Conservation (phyloP, 2,797 vertebrate species). For the Ctenopoma kingsleyae region DNA sequence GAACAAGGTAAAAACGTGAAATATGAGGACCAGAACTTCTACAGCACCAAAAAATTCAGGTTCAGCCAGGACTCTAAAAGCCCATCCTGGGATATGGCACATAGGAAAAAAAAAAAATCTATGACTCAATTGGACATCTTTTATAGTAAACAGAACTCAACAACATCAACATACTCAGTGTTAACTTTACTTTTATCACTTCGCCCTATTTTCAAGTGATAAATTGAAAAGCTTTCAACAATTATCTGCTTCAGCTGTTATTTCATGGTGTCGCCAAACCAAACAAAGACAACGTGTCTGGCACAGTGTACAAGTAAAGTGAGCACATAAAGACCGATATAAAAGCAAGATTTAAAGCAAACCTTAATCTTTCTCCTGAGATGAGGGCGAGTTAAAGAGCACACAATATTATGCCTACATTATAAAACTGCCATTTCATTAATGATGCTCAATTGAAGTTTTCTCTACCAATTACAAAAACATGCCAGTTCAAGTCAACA, state of each 20-base stretch:
- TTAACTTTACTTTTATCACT: not conserved
- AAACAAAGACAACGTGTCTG: not conserved
- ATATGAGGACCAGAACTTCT: conserved; percentile 63
- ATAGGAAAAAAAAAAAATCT: conserved; percentile 36
- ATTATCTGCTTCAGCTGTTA: conserved; percentile 2
- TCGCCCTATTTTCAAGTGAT: not conserved
- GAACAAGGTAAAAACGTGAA: conserved; percentile 74
- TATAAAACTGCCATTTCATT: conserved; percentile 18
- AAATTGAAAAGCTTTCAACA: not conserved
- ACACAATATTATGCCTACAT: not conserved
- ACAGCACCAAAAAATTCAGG: conserved; percentile 44
- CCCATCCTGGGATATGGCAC: conserved; percentile 71
- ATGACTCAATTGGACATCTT: conserved; percentile 7
- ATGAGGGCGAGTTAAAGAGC: conserved; percentile 19
- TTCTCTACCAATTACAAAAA: conserved; percentile 12
- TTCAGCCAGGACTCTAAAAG: conserved; percentile 39
- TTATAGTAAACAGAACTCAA: conserved; percentile 5
- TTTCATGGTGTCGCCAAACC: conserved; percentile 2
- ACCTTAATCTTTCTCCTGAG: not conserved
- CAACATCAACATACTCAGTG: not conserved
- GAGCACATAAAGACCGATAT: not conserved
- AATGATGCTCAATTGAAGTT: conserved; percentile 11
- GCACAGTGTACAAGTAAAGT: conserved; percentile 19
- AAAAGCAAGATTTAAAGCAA: conserved; percentile 24
- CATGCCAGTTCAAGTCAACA: conserved; percentile 35